Percentiles rank a stretch among this genome's conserved stretches.
Evolutionary conservation across 1,140 invertebrate genomes (phyloP).

Genomic region (Cylas formicarius): DNA sequence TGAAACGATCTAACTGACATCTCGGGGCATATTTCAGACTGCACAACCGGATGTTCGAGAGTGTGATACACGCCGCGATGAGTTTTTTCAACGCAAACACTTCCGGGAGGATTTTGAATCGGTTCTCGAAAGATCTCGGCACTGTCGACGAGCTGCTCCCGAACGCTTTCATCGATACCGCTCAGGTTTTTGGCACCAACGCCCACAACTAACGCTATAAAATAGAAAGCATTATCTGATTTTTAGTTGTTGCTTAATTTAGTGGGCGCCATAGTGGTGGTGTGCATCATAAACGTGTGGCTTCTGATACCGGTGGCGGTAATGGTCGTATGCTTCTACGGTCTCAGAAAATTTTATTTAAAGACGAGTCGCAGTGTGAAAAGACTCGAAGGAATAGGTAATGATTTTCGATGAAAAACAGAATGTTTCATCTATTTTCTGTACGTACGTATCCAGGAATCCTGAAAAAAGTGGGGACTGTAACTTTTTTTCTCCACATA

Average conservation of each 20-base stretch:
- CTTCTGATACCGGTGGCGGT: slow-evolving; percentile 59
- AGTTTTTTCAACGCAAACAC: slow-evolving; percentile 54
- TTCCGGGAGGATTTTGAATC: slow-evolving; percentile 48
- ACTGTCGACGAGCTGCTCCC: slow-evolving; percentile 38
- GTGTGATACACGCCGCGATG: slow-evolving; percentile 52
- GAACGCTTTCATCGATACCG: slow-evolving; percentile 24
- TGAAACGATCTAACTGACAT: no score
- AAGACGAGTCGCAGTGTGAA: slow-evolving; percentile 59
- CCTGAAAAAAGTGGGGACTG: no score
- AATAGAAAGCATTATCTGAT: neutral
- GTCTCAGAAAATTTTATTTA: slow-evolving; percentile 64
- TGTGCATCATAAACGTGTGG: slow-evolving; percentile 47
- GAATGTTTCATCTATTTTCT: neutral
- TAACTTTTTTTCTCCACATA: no score
- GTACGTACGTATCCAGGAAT: neutral
- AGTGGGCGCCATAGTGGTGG: slow-evolving; percentile 33
- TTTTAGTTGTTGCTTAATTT: slow-evolving; percentile 18
- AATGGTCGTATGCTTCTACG: slow-evolving; percentile 62
- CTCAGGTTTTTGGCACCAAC: slow-evolving; percentile 19
- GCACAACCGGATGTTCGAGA: slow-evolving; percentile 59
- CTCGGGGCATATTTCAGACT: slow-evolving; percentile 33
- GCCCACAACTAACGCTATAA: neutral
- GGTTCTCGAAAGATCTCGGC: slow-evolving; percentile 51
- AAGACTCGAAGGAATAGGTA: slow-evolving; percentile 53
- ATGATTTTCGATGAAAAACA: slow-evolving; percentile 18